Conservation (phyloP, 2,797 vertebrate genomes). For the Arrhamphus sclerolepis region DNA sequence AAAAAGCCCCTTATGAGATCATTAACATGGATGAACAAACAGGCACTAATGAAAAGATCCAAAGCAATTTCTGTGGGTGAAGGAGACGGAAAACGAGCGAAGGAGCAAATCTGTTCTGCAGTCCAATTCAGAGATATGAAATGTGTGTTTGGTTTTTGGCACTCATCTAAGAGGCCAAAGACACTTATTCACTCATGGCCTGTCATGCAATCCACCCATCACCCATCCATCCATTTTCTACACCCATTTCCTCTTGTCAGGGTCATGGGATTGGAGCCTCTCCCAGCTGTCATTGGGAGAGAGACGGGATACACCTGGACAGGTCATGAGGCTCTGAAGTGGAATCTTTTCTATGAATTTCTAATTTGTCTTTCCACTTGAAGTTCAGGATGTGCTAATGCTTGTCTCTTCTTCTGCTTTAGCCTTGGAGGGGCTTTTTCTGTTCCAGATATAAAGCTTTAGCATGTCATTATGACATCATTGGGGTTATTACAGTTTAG, state of each 20-base stretch:
- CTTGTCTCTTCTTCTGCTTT: background rate
- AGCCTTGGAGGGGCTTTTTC: background rate
- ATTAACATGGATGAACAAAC: conserved; percentile 73
- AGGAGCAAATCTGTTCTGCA: conserved; percentile 3
- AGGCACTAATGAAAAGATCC: conserved; percentile 67
- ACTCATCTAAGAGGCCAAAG: too few relatives aligned
- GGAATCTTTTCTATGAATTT: background rate
- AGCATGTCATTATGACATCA: conserved; percentile 12
- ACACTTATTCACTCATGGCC: too few relatives aligned
- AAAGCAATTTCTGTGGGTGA: conserved; percentile 12
- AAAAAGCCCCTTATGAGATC: conserved; percentile 78
- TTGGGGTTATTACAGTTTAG: background rate
- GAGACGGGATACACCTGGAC: too few relatives aligned
- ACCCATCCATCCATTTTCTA: too few relatives aligned
- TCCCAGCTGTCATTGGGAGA: too few relatives aligned
- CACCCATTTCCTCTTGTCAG: too few relatives aligned
- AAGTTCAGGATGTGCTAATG: background rate
- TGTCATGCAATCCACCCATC: too few relatives aligned
- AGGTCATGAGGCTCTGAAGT: background rate
- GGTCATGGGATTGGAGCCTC: too few relatives aligned
- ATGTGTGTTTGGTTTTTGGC: too few relatives aligned
- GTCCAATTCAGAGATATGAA: too few relatives aligned
- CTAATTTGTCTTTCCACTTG: background rate
- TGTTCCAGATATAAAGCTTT: background rate
- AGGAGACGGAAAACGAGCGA: conserved; percentile 26